Conservation (phyloP, 2,113 vertebrate species). For the Rhinopomastus cyanomelas region DNA sequence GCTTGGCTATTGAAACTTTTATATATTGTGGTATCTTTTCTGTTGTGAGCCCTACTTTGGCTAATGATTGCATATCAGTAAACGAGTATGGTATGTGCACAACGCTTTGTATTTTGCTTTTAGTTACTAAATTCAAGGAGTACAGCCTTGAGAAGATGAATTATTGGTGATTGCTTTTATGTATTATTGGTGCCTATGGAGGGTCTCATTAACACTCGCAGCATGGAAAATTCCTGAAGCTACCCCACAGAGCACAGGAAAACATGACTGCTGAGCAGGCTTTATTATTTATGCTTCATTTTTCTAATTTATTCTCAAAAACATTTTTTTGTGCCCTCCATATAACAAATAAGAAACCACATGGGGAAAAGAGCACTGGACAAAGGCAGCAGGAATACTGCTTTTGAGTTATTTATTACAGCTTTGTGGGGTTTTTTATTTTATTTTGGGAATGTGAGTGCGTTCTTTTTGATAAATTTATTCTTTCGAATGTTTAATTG, state of each 20-base stretch:
- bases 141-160: conserved; percentile 49
- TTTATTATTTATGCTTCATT: conserved; percentile 67
- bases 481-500: conserved; percentile 42
- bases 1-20: not conserved
- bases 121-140: conserved; percentile 28
- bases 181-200: conserved; percentile 54
- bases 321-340: conserved; percentile 37
- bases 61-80: not conserved
- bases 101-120: conserved; percentile 38
- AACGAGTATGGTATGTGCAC: not conserved
- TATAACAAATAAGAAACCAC: conserved; percentile 63
- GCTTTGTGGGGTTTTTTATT: not conserved
- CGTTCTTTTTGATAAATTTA: not conserved
- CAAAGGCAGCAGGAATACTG: conserved; percentile 35
- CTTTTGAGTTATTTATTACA: conserved; percentile 34
- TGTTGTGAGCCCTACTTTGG: not conserved
- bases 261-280: conserved; percentile 49
- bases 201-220: conserved; percentile 71
- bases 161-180: conserved; percentile 69
- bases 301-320: conserved; percentile 64
- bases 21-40: not conserved
- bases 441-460: not conserved
- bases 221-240: conserved; percentile 64
- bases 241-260: conserved; percentile 57
- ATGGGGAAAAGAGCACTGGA: conserved; percentile 57